Percentiles rank a stretch among this genome's conserved stretches.
These are phyloP conservation scores for Sebastes itinus DNA, from an alignment of 2,797 vertebrate genomes.

Conservation along the genomic window DNA sequence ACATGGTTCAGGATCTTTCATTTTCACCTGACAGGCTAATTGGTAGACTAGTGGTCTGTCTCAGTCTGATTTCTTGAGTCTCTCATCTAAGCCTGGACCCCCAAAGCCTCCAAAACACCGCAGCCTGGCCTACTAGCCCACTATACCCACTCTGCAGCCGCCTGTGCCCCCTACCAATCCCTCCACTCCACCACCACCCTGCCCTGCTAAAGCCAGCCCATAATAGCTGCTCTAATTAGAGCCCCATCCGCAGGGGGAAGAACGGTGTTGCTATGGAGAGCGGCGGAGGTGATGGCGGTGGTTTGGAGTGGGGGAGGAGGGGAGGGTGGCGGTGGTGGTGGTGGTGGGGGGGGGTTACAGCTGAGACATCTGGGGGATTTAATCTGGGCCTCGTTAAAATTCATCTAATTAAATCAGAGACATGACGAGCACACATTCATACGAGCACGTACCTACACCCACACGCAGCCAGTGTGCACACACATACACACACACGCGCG, in stretches of 20 bases:
- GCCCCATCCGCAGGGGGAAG: slow-evolving; percentile 83
- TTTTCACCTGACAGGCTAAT: slow-evolving; percentile 30
- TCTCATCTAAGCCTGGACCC: slow-evolving; percentile 10
- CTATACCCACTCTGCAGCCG: slow-evolving; percentile 40
- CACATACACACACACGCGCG: neutral
- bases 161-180: slow-evolving; percentile 59
- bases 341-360: slow-evolving; percentile 63
- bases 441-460: slow-evolving; percentile 53
- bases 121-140: slow-evolving; percentile 49
- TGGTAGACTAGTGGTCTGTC: slow-evolving; percentile 14
- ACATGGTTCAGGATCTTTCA: slow-evolving; percentile 7
- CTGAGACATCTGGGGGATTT: slow-evolving; percentile 87
- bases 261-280: slow-evolving; percentile 85
- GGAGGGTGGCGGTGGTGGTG: slow-evolving; percentile 12
- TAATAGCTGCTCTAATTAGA: slow-evolving; percentile 90
- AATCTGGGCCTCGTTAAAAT: slow-evolving; percentile 87
- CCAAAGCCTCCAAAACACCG: neutral
- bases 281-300: slow-evolving; percentile 68
- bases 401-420: slow-evolving; percentile 87
- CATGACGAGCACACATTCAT: slow-evolving; percentile 73
- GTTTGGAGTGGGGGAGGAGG: slow-evolving; percentile 52
- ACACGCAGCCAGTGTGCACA: neutral
- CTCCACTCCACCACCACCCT: slow-evolving; percentile 57
- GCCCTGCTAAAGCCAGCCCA: slow-evolving; percentile 83
- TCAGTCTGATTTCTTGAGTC: slow-evolving; percentile 11